Evolutionary conservation across 2,797 vertebrate species (phyloP), one percentile per base, ranked within the genome.

Genomic region (Geotrypetes seraphini): DNA sequence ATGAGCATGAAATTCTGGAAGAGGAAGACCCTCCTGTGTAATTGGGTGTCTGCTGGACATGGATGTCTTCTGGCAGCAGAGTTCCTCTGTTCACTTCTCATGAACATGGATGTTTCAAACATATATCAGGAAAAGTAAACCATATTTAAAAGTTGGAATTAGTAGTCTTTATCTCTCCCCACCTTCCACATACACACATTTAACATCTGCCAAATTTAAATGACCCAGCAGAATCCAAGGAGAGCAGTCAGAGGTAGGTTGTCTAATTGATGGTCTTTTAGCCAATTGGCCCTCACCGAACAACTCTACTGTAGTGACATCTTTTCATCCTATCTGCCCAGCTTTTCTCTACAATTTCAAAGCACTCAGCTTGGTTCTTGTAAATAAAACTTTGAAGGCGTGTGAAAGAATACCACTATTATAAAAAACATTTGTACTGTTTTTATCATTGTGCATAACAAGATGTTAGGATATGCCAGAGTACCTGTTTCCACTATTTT

Each of bases 361-460:
- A n/a, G 33, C 47, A 14, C 24, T 14, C 6, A 15, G 38, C 9
- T 24, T 25, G 34, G 61, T 54, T 36, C 35, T 31, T 41, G 64
- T 67, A 67, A 64, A 61, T 67, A 64, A 43, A 39, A 47, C 49
- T 48, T 47, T n/a, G n/a, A n/a, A n/a, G n/a, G n/a, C n/a, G n/a
- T n/a, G n/a, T n/a, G 48, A 48, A 58, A 49, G 28, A 47, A 35
- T 31, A 45, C 33, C 56, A 46, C 48, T 42, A 46, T 43, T 69
- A 49, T 56, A 57, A 60, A 48, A 54, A 69, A 56, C 59, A 57
- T 39, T 31, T 63, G 31, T 51, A 60, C 56, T 62, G 22, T 66
- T 71, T 68, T 61, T 53, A 54, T 47, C 33, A 47, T 28, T 37
- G 31, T 49, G 39, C 47, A 39, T 40, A 59, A 47, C 36, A 50